Evolutionary conservation across 2,113 vertebrate genomes (phyloP).

Genomic region (Plecturocebus donacophilus): DNA sequence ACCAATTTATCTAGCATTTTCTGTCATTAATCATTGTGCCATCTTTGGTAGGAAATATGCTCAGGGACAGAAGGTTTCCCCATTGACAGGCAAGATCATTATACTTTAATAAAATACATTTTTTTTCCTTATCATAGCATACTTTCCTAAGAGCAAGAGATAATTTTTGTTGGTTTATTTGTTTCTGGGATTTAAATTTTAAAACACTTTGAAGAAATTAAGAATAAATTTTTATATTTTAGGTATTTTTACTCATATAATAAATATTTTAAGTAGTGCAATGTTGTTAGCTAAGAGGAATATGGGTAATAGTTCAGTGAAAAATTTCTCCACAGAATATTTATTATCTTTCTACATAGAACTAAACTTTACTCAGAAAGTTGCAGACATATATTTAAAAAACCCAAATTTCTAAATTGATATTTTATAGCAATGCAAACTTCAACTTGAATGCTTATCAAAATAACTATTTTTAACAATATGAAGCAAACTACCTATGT

Average conservation of each 20-base stretch:
- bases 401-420: not conserved
- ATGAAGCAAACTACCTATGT: not conserved
- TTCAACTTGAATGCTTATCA: not conserved
- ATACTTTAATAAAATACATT: constrained; percentile 49
- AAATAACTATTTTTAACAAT: not conserved
- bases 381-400: not conserved
- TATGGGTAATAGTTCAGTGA: not conserved
- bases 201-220: not conserved
- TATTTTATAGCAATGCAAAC: not conserved
- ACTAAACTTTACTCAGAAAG: not conserved
- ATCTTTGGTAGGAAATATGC: constrained; percentile 63
- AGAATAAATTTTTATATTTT: not conserved
- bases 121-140: constrained; percentile 33
- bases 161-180: not conserved
- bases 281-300: not conserved
- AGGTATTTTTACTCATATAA: not conserved
- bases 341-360: not conserved
- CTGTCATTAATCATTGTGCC: constrained; percentile 77
- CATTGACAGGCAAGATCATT: constrained; percentile 11
- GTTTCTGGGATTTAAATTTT: not conserved
- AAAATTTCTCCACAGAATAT: not conserved
- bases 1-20: constrained; percentile 83
- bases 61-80: constrained; percentile 58
- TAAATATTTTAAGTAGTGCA: not conserved
- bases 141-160: constrained; percentile 47